Base-by-base conservation (phyloP, 2,113 vertebrate genomes). In the Tetrao urogallus region DNA sequence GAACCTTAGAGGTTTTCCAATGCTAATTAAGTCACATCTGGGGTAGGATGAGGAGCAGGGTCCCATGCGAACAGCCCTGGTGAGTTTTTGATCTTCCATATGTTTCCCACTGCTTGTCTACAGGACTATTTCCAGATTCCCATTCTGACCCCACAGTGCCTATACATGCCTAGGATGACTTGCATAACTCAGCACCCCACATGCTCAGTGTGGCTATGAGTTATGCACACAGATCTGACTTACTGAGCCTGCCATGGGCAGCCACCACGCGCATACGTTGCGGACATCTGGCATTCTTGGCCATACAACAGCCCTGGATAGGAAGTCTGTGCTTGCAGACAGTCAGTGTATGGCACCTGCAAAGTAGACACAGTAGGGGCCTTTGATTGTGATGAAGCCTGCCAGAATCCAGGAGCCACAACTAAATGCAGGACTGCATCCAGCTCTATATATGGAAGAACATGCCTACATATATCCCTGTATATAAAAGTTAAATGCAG, bases 211-310 rank as follows among this genome's bases (percentile, higher is more conserved):
- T 17, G 76, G 56, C 86, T 28, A 8, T 5, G 47, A 21, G 32
- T 50, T 81, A 5, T 5, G 38, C 10, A 19, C 16, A 14, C 14
- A 22, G 54, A 16, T 43, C 67, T 45, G 52, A 34, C 80, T 63
- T 8, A 3, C 28, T 43, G 57, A 24, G 75, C 42, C 82, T 80
- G 79, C 82, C 65, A 30, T 0, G 34, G 79, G 65, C 69, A 83
- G 43, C n/a, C 78, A 56, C 86, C 43, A 0, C 1, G 22, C 21
- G 28, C 84, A 65, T n/a, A 14, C 34, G 3, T 54, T 18, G 36
- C 0, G 54, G 94, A 85, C 95, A 95, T 88, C 88, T 92, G 92
- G 78, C 78, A 63, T 92, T 73, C 88, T 82, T 94, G 94, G 94
- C 92, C 93, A 50, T 38, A 10, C 40, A n/a, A 8, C 43, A 80